Evolutionary conservation across 92 coral and sea anemone species (phyloP).

Genomic region (Blastomussa wellsi): DNA sequence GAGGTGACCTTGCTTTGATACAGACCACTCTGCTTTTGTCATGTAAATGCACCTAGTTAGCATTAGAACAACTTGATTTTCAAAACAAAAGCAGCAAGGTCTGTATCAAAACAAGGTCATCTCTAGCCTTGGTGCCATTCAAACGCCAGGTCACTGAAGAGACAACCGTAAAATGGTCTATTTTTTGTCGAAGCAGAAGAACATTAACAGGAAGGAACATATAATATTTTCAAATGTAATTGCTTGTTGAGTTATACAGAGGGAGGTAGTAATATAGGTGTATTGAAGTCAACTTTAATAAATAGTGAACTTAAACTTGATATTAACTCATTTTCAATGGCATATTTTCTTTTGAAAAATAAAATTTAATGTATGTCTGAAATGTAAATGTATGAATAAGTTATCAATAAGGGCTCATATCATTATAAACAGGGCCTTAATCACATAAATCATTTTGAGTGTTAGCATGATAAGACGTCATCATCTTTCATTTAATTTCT

Average conservation of each 20-base stretch:
- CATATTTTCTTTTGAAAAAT: constrained; percentile 3
- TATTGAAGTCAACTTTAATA: constrained; percentile 28
- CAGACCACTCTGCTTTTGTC: not conserved
- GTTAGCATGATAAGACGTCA: constrained; percentile 19
- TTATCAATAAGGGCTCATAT: constrained; percentile 23
- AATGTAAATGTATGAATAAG: constrained; percentile 5
- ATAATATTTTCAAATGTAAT: constrained; percentile 11
- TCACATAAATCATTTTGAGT: constrained; percentile 27
- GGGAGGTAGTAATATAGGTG: not conserved
- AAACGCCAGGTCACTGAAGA: no score
- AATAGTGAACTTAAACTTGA: constrained; percentile 23
- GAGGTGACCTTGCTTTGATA: not conserved
- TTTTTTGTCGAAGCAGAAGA: constrained; percentile 20
- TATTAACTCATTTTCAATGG: constrained; percentile 16
- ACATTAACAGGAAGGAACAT: constrained; percentile 14
- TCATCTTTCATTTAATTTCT: not conserved
- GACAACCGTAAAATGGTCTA: no score
- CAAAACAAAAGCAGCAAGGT: no score
- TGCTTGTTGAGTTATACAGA: not conserved
- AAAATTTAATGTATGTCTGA: constrained; percentile 19
- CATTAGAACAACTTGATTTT: no score
- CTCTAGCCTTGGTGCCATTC: no score
- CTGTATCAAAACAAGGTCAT: no score
- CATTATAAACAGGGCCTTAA: constrained; percentile 23
- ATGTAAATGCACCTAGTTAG: not conserved